Evolutionary conservation across 1,140 invertebrate genomes (phyloP).

Genomic region (Rhopalosiphum maidis): DNA sequence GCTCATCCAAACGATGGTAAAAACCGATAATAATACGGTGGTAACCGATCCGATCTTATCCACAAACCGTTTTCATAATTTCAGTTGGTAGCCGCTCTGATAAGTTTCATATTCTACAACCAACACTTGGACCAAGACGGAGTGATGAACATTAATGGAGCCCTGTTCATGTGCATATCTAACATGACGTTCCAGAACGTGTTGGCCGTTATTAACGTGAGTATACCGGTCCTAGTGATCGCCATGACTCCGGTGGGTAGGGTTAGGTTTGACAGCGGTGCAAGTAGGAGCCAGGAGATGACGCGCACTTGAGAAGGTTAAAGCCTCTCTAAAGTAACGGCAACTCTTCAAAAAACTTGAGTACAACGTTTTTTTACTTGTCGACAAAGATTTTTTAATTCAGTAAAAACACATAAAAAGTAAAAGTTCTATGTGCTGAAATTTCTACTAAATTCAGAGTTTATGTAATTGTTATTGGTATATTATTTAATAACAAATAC

Average conservation of each 20-base stretch:
- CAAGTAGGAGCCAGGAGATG: too few relatives aligned
- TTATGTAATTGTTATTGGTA: too few relatives aligned
- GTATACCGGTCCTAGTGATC: conserved; percentile 61
- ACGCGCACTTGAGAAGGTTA: not conserved
- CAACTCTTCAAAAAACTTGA: too few relatives aligned
- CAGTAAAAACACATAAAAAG: too few relatives aligned
- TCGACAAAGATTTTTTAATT: not conserved
- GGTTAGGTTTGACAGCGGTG: not conserved
- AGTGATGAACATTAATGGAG: conserved; percentile 95
- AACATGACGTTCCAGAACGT: conserved; percentile 95
- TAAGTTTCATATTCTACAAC: conserved; percentile 88
- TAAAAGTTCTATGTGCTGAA: not conserved
- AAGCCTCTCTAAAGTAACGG: not conserved
- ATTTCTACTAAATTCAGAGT: too few relatives aligned
- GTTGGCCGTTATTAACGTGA: conserved; percentile 86
- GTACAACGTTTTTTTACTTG: not conserved
- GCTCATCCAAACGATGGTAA: conserved; percentile 86
- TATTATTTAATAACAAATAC: not conserved
- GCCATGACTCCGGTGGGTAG: too few relatives aligned
- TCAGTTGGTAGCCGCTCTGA: conserved; percentile 83
- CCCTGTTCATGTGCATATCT: conserved; percentile 89
- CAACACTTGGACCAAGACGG: conserved; percentile 86
- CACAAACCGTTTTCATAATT: conserved; percentile 59
- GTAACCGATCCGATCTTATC: not conserved
- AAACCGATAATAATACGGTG: conserved; percentile 64